These are phyloP conservation scores for Aplodontia rufa DNA, from an alignment of 2,113 vertebrate species.

Conservation along the genomic window DNA sequence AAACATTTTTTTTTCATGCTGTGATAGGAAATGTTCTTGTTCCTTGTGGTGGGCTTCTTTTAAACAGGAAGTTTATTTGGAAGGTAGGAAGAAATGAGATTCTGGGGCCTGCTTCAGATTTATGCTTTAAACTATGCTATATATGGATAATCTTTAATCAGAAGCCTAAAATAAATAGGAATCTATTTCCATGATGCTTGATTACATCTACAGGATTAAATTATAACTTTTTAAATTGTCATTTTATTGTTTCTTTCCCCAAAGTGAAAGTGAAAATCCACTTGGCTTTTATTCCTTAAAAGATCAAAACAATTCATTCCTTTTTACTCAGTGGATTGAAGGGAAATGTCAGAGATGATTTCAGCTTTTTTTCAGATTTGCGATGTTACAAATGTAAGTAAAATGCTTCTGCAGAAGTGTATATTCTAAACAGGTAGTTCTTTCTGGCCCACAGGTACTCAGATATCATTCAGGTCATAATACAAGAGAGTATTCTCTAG, in stretches of 20 bases:
- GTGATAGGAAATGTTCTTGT: background rate
- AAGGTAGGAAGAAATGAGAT: background rate
- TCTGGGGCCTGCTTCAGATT: background rate
- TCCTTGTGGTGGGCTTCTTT: background rate
- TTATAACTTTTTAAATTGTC: background rate
- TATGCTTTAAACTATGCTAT: background rate
- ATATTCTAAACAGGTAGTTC: slow-evolving; percentile 26
- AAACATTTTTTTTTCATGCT: background rate
- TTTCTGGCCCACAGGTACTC: background rate
- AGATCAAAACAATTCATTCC: slow-evolving; percentile 17
- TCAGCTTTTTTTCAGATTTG: background rate
- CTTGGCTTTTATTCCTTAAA: slow-evolving; percentile 2
- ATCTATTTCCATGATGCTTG: background rate
- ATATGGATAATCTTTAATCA: background rate
- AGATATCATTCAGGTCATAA: background rate
- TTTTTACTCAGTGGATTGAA: background rate
- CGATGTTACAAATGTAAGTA: background rate
- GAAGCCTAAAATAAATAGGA: background rate
- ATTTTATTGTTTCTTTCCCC: slow-evolving; percentile 4
- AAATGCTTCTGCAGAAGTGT: background rate
- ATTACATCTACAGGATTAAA: background rate
- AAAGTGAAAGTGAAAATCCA: slow-evolving; percentile 29
- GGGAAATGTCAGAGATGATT: background rate
- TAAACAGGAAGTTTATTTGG: slow-evolving; percentile 19
- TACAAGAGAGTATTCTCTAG: background rate